Conservation (phyloP, 2,113 vertebrate species). For the Python bivittatus region DNA sequence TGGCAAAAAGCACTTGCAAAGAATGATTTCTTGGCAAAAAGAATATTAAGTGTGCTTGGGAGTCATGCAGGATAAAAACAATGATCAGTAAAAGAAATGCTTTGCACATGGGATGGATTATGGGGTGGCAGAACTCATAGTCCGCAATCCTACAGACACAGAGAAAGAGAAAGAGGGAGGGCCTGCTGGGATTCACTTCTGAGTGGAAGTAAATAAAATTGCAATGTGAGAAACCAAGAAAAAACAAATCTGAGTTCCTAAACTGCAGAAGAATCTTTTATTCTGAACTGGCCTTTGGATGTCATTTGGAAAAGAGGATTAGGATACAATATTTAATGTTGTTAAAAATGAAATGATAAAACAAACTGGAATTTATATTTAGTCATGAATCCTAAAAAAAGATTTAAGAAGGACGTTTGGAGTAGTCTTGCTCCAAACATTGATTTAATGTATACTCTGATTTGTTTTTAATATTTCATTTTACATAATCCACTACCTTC, state of each 20-base stretch:
- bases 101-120: not conserved
- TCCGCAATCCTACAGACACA: not conserved
- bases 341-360: not conserved
- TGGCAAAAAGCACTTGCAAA: not conserved
- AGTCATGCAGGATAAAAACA: not conserved
- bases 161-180: not conserved
- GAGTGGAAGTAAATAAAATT: not conserved
- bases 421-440: not conserved
- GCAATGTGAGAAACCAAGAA: not conserved
- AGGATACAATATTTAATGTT: not conserved
- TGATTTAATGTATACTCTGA: not conserved
- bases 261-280: not conserved
- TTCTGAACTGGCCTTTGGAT: not conserved
- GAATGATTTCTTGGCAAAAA: not conserved
- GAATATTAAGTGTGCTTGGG: not conserved
- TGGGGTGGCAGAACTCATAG: not conserved
- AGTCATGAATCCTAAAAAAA: not conserved
- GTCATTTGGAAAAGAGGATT: not conserved
- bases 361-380: not conserved
- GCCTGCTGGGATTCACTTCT: not conserved
- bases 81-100: not conserved
- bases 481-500: not conserved
- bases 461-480: accelerated
- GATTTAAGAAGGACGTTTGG: not conserved
- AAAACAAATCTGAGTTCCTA: not conserved